Evolutionary conservation across 1,140 invertebrate species (phyloP).

Genomic region (Uloborus diversus): DNA sequence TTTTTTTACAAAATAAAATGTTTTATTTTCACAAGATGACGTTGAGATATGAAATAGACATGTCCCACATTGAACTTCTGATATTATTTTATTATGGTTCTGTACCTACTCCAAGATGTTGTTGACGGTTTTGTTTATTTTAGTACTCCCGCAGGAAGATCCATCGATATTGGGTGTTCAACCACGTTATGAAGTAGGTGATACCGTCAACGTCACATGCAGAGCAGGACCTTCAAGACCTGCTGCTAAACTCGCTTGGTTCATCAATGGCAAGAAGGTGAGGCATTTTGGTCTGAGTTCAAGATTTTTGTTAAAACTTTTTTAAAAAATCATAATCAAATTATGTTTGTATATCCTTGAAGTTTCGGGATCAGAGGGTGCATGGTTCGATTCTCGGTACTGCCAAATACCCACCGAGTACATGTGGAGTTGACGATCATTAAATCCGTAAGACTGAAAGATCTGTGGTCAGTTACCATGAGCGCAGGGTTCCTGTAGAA

Average conservation of each 20-base stretch:
- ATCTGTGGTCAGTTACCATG: too few relatives aligned
- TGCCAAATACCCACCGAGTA: background rate
- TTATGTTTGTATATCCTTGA: background rate
- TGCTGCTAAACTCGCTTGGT: constrained; percentile 65
- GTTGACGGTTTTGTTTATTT: background rate
- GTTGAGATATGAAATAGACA: too few relatives aligned
- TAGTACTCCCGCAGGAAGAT: constrained; percentile 51
- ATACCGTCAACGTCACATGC: constrained; percentile 78
- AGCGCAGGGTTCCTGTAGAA: too few relatives aligned
- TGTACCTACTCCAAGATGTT: too few relatives aligned
- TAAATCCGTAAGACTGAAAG: too few relatives aligned
- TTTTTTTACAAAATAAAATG: too few relatives aligned
- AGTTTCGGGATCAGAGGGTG: background rate
- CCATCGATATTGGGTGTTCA: constrained; percentile 42
- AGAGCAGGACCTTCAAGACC: constrained; percentile 71
- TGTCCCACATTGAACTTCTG: too few relatives aligned
- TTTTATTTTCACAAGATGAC: too few relatives aligned
- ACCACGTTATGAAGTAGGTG: constrained; percentile 76
- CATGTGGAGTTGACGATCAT: background rate
- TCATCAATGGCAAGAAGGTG: constrained; percentile 57
- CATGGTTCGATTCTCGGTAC: background rate
- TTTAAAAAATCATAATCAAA: background rate
- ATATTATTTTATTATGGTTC: too few relatives aligned
- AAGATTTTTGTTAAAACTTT: background rate
- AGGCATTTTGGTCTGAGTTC: background rate